These are phyloP conservation scores for Eriosoma lanigerum DNA, from an alignment of 1,140 invertebrate genomes.

Conservation along the genomic window DNA sequence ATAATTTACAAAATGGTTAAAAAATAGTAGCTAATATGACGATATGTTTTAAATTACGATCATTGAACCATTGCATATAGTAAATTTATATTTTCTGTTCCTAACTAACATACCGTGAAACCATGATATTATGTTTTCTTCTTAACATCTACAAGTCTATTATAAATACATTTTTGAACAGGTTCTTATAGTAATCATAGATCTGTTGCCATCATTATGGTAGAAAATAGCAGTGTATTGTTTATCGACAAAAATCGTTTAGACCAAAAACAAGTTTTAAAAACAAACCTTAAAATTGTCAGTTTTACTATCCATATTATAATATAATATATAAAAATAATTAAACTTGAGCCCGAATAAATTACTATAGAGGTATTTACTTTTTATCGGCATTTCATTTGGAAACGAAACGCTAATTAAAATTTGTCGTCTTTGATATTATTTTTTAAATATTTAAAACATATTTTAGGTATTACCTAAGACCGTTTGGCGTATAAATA, in stretches of 20 bases:
- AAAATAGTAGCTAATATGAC: too few species aligned
- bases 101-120: too few species aligned
- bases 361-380: background rate
- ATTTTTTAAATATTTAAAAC: background rate
- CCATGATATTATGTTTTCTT: too few species aligned
- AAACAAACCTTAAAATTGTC: conserved; percentile 22
- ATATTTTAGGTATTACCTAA: too few species aligned
- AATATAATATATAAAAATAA: too few species aligned
- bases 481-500: too few species aligned
- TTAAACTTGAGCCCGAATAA: conserved; percentile 15
- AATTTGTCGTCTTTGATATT: background rate
- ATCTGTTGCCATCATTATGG: too few species aligned
- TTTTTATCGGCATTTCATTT: background rate
- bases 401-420: conserved; percentile 7
- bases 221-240: background rate
- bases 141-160: conserved; percentile 3
- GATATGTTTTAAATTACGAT: too few species aligned
- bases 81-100: too few species aligned
- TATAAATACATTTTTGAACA: background rate
- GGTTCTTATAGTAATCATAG: conserved; percentile 21
- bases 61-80: too few species aligned
- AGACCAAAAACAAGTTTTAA: conserved; percentile 4
- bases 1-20: too few species aligned
- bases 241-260: conserved; percentile 16
- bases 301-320: too few species aligned